Base-by-base conservation (phyloP, 1,140 invertebrate species). In the Orius laevigatus region DNA sequence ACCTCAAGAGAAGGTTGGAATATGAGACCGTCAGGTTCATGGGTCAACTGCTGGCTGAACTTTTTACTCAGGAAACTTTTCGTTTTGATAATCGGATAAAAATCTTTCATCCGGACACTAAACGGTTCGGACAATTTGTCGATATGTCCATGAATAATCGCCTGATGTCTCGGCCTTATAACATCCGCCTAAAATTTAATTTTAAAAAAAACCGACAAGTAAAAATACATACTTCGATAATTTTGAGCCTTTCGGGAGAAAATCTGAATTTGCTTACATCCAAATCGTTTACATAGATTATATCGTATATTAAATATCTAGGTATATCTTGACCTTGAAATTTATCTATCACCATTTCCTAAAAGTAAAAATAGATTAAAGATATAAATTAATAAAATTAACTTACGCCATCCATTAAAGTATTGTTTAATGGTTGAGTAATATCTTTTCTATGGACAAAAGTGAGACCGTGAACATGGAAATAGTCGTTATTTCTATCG, bases 1-100 rank as follows among this genome's bases (percentile, higher is more conserved):
- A 80, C 78, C 57, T 88, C 81, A 53, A 75, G 72, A 0, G 80
- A 73, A 1, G 96, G 96, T 63, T 99, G 95, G 63, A 98, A 99
- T 57, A 99, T 93, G 0, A 98, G 69, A 39, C 96, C 96, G 64
- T 99, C 96, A 0, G 94, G 91, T 66, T 98, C 91, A 61, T 99
- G 96, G 15, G 74, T 71, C 1, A 98, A 65, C 42, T 81, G 74
- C 52, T 78, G 78, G 0, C 79, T 73, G 65, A 98, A 98, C 59
- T 89, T 88, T 41, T 84, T 80, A 47, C 82, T 75, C 11, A 97
- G 66, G 12, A 97, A 65, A 59, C 73, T 78, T 16, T 60, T 64
- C 9, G 78, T 68, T 11, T 69, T 66, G 56, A 77, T 71, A 0
- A 96, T 63, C 42, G 85, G 79, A 78, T 81, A 97, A 66, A 97